Percentiles rank a stretch among this genome's conserved stretches.
Conservation (phyloP, 37 sponge, comb jelly and placozoan genomes). For the Haliclona indistincta region DNA sequence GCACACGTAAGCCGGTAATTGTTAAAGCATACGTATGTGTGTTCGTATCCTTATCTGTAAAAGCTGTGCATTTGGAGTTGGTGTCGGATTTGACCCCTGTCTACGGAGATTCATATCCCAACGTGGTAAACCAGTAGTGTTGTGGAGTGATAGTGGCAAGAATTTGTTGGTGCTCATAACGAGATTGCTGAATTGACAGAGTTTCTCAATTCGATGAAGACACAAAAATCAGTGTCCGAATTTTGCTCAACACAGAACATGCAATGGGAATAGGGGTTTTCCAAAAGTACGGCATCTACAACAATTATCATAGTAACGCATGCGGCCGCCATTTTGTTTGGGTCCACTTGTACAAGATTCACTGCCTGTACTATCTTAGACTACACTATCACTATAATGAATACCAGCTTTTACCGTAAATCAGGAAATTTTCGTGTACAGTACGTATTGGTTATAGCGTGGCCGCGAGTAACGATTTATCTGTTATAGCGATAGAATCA, state of each 20-base stretch:
- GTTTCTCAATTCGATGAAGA: neutral
- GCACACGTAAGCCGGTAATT: conserved; percentile 13
- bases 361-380: too few relatives aligned
- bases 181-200: conserved; percentile 20
- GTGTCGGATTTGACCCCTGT: conserved; percentile 21
- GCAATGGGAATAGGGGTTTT: conserved; percentile 25
- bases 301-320: too few relatives aligned
- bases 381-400: too few relatives aligned
- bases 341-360: too few relatives aligned
- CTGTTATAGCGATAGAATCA: too few relatives aligned
- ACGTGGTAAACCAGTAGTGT: neutral
- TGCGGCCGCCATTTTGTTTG: too few relatives aligned
- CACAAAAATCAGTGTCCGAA: conserved; percentile 10
- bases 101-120: conserved; percentile 10
- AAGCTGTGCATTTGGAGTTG: conserved; percentile 39
- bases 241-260: conserved; percentile 6
- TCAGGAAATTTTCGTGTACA: too few relatives aligned
- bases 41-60: conserved; percentile 20
- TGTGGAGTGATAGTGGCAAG: conserved; percentile 21
- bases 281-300: too few relatives aligned
- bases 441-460: too few relatives aligned
- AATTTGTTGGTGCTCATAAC: conserved; percentile 33
- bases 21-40: conserved; percentile 35
- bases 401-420: too few relatives aligned
- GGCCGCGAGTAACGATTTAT: too few relatives aligned